A percentile compares a stretch with the other conserved stretches of the same genome.
Evolutionary conservation across 2,797 vertebrate species (phyloP).

Genomic region (Tympanoctomys barrerae): DNA sequence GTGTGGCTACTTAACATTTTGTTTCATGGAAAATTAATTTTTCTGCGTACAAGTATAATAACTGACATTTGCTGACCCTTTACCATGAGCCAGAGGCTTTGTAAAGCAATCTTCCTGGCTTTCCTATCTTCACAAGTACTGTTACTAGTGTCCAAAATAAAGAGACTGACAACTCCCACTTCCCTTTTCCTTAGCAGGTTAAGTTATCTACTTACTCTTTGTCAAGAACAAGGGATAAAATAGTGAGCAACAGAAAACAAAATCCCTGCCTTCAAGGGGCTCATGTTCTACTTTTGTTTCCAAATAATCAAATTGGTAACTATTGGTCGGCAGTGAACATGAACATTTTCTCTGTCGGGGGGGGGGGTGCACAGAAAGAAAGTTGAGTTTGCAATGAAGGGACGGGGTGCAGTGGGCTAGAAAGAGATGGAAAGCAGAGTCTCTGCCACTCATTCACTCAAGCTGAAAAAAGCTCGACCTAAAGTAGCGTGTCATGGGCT

Average conservation of each 20-base stretch:
- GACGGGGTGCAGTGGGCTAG: accelerated
- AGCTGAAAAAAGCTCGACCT: not conserved
- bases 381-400: not conserved
- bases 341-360: not conserved
- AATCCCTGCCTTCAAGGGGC: not conserved
- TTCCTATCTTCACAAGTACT: not conserved
- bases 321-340: not conserved
- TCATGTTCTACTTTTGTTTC: slow-evolving; percentile 22
- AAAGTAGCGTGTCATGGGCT: too few relatives aligned
- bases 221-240: slow-evolving; percentile 14
- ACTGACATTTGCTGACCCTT: not conserved
- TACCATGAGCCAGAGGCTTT: not conserved
- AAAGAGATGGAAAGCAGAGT: not conserved
- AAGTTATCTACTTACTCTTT: not conserved
- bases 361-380: not conserved
- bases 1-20: slow-evolving; percentile 3
- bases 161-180: not conserved
- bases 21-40: slow-evolving; percentile 53
- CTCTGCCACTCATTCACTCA: not conserved
- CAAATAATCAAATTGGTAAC: not conserved
- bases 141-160: not conserved
- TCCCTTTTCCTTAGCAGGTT: not conserved
- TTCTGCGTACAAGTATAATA: slow-evolving; percentile 43
- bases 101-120: slow-evolving; percentile 1
- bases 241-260: not conserved